Evolutionary conservation across 1,140 invertebrate genomes (phyloP).

Genomic region (Drosophila nigrodunni): DNA sequence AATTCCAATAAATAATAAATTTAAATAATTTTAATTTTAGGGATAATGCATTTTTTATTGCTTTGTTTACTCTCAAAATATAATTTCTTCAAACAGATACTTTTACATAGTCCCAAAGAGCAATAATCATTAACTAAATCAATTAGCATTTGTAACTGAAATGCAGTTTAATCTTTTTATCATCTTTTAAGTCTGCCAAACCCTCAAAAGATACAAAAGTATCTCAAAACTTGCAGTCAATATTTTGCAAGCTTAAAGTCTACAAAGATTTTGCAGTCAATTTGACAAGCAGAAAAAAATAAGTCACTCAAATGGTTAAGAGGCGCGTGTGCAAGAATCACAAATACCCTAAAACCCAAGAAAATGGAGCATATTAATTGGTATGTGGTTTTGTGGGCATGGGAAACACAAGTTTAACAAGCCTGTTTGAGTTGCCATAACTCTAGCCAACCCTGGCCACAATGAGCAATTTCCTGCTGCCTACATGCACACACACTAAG

Average conservation of each 20-base stretch:
- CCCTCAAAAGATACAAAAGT: conserved; percentile 24
- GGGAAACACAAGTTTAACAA: conserved; percentile 47
- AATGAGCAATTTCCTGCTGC: conserved; percentile 81
- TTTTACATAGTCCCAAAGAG: too few relatives aligned
- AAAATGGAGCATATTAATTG: conserved; percentile 67
- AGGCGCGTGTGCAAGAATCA: conserved; percentile 35
- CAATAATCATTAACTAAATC: too few relatives aligned
- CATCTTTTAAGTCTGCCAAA: too few relatives aligned
- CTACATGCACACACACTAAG: conserved; percentile 22
- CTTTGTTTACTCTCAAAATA: too few relatives aligned
- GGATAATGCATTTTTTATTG: too few relatives aligned
- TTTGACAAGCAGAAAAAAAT: conserved; percentile 50
- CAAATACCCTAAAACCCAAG: conserved; percentile 3
- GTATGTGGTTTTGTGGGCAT: conserved; percentile 48
- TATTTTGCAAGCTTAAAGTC: conserved; percentile 41
- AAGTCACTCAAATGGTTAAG: conserved; percentile 69
- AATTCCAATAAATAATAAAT: too few relatives aligned
- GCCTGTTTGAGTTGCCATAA: conserved; percentile 39
- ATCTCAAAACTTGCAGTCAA: conserved; percentile 49
- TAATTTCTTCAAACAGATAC: too few relatives aligned
- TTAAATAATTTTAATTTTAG: too few relatives aligned
- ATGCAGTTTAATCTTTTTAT: too few relatives aligned
- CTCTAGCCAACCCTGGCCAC: conserved; percentile 49
- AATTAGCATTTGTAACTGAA: too few relatives aligned
- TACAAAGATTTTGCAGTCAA: conserved; percentile 75